These are phyloP conservation scores for Platycercus adscitus DNA, from an alignment of 2,113 vertebrate species.

Conservation along the genomic window DNA sequence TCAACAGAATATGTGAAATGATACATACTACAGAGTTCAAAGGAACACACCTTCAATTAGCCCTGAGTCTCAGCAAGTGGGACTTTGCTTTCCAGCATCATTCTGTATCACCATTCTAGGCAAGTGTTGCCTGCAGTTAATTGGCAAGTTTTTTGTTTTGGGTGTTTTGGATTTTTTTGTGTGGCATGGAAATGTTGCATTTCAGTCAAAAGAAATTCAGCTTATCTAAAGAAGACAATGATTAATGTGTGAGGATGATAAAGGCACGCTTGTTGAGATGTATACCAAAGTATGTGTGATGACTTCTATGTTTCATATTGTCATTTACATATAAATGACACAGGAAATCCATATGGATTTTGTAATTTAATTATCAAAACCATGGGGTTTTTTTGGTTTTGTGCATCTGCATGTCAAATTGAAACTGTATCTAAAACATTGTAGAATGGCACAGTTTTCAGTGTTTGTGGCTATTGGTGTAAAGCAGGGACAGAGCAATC, in stretches of 20 bases:
- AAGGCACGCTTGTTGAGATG: background rate
- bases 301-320: background rate
- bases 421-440: background rate
- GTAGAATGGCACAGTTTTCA: background rate
- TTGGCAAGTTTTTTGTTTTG: background rate
- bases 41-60: background rate
- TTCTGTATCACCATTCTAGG: background rate
- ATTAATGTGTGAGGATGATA: background rate
- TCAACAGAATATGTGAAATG: background rate
- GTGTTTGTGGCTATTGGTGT: background rate
- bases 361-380: background rate
- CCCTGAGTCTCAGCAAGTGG: background rate
- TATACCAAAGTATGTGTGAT: background rate
- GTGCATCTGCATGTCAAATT: background rate
- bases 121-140: background rate
- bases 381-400: background rate
- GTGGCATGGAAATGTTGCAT: background rate
- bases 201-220: background rate
- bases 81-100: background rate
- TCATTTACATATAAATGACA: constrained; percentile 13
- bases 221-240: background rate
- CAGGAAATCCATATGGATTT: background rate
- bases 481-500: background rate
- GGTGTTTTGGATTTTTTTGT: background rate
- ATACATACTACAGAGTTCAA: background rate